These are phyloP conservation scores for Torymus auratus DNA, from an alignment of 2,888 invertebrate genomes.

Conservation along the genomic window DNA sequence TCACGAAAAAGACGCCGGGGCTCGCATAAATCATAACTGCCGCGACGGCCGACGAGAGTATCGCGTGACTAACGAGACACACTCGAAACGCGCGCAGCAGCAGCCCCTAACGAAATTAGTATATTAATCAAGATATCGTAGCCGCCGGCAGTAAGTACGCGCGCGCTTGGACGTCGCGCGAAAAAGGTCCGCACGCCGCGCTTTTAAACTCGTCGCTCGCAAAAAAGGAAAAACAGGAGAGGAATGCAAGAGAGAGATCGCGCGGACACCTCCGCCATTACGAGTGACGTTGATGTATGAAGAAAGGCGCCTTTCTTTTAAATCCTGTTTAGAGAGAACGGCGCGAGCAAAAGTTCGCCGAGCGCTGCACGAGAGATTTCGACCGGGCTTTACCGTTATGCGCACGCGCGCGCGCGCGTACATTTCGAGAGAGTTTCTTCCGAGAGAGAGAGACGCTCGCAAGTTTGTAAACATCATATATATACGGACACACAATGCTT, in stretches of 20 bases:
- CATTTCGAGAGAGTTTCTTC: conserved; percentile 9
- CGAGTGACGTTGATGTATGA: conserved; percentile 37
- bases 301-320: conserved; percentile 25
- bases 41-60: background rate
- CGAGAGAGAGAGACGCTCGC: background rate
- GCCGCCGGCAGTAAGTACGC: too few species aligned
- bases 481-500: conserved; percentile 2
- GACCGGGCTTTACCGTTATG: background rate
- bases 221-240: background rate
- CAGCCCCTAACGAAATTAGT: conserved; percentile 31
- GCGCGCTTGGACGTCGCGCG: too few species aligned
- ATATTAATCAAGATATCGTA: conserved; percentile 44
- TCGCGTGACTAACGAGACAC: conserved; percentile 25
- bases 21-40: background rate
- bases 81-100: background rate
- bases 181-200: background rate
- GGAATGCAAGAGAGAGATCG: background rate
- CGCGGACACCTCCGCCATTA: conserved; percentile 30
- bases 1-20: too few species aligned
- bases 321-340: conserved; percentile 2
- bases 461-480: too few species aligned
- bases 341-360: background rate
- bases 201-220: background rate
- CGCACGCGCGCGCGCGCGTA: background rate
- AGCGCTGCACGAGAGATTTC: background rate